Evolutionary conservation across 2,113 vertebrate genomes (phyloP), one percentile per base, ranked within the genome.

Genomic region (Myotis brandtii): DNA sequence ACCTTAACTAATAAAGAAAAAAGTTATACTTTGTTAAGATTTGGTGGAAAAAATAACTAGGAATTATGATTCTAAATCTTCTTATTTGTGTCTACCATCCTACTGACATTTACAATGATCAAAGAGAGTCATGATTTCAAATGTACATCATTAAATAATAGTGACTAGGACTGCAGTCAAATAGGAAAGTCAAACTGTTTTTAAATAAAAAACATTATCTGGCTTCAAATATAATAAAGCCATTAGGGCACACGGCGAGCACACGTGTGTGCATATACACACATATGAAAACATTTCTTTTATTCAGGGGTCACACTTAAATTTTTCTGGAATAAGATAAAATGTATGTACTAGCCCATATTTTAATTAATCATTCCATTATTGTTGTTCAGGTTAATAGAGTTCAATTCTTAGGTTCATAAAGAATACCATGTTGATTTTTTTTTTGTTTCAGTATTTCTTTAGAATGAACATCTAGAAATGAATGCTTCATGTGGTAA

Each of bases 31-130:
- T 52, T 93, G 69, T 91, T 75, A 91, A 32, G 21, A 85, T 37
- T 85, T 43, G 86, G 76, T 64, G 86, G 90, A 95, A 46, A 82
- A 72, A 32, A 50, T 95, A 86, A 83, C 54, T 43, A 97, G 56
- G 16, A 96, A 96, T 94, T 86, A 73, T 76, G 59, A 95, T 66
- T 91, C 48, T n/a, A 89, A 32, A 81, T 59, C 54, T 84, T 59
- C 11, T 52, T 83, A 50, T 89, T 52, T n/a, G 7, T 84, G 32
- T 72, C 8, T 89, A 64, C 9, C 20, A 43, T 82, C 59, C 86
- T 73, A 96, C 79, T 85, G 34, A 94, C 77, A 92, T 93, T 67
- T 91, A 80, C 18, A 85, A 30, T 87, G 73, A 67, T 40, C 40
- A 59, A 46, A 73, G 34, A 86, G 13, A 95, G 72, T 48, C 73